A percentile compares a stretch with the other conserved stretches of the same genome.
Evolutionary conservation across 2,888 invertebrate genomes (phyloP).

Genomic region (Labia minor): DNA sequence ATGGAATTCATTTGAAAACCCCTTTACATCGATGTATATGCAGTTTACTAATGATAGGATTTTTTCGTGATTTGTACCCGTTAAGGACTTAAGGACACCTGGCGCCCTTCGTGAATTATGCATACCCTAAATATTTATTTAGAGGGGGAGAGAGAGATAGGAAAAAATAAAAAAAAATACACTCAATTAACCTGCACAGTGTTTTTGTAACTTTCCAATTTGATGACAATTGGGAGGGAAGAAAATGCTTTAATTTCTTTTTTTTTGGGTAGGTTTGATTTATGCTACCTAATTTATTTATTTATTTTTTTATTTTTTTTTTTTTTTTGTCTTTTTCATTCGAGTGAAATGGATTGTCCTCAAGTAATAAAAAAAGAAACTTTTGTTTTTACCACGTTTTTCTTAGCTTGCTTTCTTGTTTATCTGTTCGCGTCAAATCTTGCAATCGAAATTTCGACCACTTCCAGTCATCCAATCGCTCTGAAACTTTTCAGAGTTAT

Average conservation of each 20-base stretch:
- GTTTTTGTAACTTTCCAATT: constrained; percentile 9
- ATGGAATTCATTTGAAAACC: no score
- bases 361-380: no score
- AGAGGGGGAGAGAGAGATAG: neutral
- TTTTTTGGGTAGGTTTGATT: neutral
- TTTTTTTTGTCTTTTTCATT: no score
- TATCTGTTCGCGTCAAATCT: no score
- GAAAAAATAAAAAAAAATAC: no score
- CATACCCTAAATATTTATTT: neutral
- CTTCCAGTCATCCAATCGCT: no score
- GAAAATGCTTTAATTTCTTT: neutral
- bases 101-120: neutral
- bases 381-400: no score
- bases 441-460: no score
- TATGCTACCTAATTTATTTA: neutral
- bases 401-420: no score
- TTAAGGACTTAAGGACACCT: neutral
- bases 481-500: no score
- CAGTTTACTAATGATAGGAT: neutral
- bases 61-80: constrained; percentile 6
- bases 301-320: neutral
- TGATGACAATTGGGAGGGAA: neutral
- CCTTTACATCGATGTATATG: no score
- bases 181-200: neutral
- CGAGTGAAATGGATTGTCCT: neutral